A percentile compares a stretch with the other conserved stretches of the same genome.
Evolutionary conservation across 2,113 vertebrate genomes (phyloP).

Genomic region (Actinemys pallida): DNA sequence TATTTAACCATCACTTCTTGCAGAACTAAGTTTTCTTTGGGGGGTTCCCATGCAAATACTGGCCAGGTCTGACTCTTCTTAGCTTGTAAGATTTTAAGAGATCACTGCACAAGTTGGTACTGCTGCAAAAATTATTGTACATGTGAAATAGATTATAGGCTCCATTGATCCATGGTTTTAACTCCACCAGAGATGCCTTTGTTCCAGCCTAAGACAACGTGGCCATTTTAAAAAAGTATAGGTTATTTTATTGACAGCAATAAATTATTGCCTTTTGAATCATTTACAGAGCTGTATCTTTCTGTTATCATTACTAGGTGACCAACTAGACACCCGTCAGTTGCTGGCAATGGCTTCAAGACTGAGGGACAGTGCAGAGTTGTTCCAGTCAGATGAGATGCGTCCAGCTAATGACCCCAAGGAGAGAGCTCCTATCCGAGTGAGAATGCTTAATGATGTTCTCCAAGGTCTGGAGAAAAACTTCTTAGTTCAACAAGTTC

Average conservation of each 20-base stretch:
- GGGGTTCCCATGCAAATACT: background rate
- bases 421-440: slow-evolving; percentile 85
- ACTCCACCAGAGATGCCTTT: background rate
- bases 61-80: slow-evolving; percentile 18
- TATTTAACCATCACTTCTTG: background rate
- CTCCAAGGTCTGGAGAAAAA: slow-evolving; percentile 91
- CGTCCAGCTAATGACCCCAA: slow-evolving; percentile 93
- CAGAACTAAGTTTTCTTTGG: slow-evolving; percentile 6
- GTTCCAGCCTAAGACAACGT: slow-evolving; percentile 25
- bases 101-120: background rate
- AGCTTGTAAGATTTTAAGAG: slow-evolving; percentile 22
- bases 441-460: slow-evolving; percentile 95
- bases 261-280: background rate
- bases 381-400: slow-evolving; percentile 95
- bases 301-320: slow-evolving; percentile 75
- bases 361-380: slow-evolving; percentile 86
- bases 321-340: slow-evolving; percentile 42
- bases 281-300: background rate
- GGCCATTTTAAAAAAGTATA: background rate
- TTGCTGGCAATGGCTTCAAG: slow-evolving; percentile 79
- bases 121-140: background rate
- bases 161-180: background rate
- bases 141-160: background rate
- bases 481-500: slow-evolving; percentile 83
- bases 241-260: background rate